Evolutionary conservation across 2,888 invertebrate species (phyloP).

Genomic region (Papilio demoleus): DNA sequence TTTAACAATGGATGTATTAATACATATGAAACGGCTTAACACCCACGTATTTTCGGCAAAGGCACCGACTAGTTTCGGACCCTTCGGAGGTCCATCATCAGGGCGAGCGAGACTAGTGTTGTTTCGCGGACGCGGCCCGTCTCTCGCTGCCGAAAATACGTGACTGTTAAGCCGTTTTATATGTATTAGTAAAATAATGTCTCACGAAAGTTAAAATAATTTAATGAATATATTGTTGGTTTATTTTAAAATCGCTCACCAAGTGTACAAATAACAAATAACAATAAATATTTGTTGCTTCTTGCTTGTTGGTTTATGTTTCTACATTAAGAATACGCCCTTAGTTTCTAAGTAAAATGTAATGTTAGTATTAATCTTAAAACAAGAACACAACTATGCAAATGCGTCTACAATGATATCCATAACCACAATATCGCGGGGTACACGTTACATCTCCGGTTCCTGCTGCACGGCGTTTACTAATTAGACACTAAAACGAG

Average conservation of each 20-base stretch:
- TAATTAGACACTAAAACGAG: conserved; percentile 76
- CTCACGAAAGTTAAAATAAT: too few species aligned
- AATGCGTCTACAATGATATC: conserved; percentile 4
- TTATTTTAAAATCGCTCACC: conserved; percentile 35
- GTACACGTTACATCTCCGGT: conserved; percentile 74
- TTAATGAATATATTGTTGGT: background rate
- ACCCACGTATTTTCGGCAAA: too few species aligned
- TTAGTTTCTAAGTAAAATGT: background rate
- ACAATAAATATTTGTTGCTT: too few species aligned
- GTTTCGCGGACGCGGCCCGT: too few species aligned
- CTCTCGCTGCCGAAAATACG: too few species aligned
- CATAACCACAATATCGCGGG: conserved; percentile 64
- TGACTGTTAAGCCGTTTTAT: too few species aligned
- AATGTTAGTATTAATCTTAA: background rate
- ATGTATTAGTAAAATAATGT: too few species aligned
- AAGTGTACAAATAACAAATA: background rate
- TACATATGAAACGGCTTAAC: too few species aligned
- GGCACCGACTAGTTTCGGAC: too few species aligned
- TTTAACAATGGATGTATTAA: background rate
- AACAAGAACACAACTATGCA: background rate
- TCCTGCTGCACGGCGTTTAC: conserved; percentile 71
- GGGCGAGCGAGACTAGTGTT: too few species aligned
- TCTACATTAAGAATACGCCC: background rate
- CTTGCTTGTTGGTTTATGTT: background rate
- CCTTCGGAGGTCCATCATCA: too few species aligned